phyloP scores from a whole-genome alignment of 2,797 vertebrate genomes.

The Leptatherina wallacei region DNA sequence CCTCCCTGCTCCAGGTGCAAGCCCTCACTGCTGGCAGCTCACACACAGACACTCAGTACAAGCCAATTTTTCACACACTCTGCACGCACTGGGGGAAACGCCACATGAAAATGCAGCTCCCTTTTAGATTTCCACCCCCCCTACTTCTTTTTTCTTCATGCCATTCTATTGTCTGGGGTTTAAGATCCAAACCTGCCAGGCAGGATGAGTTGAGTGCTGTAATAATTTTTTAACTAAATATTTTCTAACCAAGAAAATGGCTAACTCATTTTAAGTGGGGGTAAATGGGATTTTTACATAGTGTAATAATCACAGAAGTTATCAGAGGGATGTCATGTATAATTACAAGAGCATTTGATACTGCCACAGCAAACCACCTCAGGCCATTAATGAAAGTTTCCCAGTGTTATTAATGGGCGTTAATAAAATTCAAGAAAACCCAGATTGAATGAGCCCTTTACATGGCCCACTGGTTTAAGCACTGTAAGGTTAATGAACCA shows the following conservation, averaged over 20 bases:
- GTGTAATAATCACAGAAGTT: constrained; percentile 80
- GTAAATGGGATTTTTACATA: constrained; percentile 57
- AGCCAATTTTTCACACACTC: constrained; percentile 70
- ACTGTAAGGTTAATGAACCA: constrained; percentile 86
- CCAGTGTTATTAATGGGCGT: constrained; percentile 77
- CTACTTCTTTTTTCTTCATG: constrained; percentile 38
- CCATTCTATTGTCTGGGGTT: constrained; percentile 64
- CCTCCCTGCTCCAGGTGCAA: constrained; percentile 90
- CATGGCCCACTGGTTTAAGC: constrained; percentile 77
- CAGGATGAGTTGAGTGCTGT: constrained; percentile 29
- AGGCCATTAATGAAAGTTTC: constrained; percentile 78
- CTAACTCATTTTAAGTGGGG: constrained; percentile 40
- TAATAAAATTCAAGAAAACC: constrained; percentile 81
- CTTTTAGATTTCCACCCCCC: constrained; percentile 58
- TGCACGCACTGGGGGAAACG: constrained; percentile 34
- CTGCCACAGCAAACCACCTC: constrained; percentile 72
- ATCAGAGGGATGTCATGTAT: constrained; percentile 82
- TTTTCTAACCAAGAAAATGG: constrained; percentile 48
- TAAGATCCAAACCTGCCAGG: constrained; percentile 55
- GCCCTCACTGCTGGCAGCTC: constrained; percentile 80
- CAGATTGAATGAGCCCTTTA: constrained; percentile 72
- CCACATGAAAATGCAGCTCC: constrained; percentile 62
- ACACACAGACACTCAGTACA: constrained; percentile 52
- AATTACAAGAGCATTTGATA: constrained; percentile 83
- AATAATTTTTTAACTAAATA: constrained; percentile 34